Evolutionary conservation across 2,113 vertebrate species (phyloP).

Genomic region (Romanogobio albipinnatus): DNA sequence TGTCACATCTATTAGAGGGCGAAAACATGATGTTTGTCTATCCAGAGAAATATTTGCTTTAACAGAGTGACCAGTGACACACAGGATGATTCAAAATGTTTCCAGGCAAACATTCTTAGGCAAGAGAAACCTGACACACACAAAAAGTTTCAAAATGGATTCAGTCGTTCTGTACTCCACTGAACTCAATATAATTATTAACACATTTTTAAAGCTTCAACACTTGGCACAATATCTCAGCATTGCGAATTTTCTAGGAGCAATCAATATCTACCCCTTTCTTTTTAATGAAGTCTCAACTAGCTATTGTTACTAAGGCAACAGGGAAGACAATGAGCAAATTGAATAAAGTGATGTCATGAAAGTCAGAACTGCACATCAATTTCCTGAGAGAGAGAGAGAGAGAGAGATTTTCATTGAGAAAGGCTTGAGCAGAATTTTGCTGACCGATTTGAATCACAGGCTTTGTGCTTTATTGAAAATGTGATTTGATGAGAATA

Average conservation of each 20-base stretch:
- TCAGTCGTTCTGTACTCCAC: background rate
- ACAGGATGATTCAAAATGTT: background rate
- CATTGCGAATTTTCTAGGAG: background rate
- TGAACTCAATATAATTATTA: background rate
- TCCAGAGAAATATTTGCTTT: constrained; percentile 4
- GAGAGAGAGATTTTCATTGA: constrained; percentile 4
- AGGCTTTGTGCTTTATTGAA: background rate
- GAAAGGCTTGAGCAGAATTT: background rate
- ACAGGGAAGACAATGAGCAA: constrained; percentile 20
- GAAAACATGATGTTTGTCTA: constrained; percentile 32
- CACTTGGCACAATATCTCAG: background rate
- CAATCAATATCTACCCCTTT: background rate
- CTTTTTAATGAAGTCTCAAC: background rate
- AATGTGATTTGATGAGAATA: background rate
- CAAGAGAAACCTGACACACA: background rate
- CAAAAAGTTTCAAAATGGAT: background rate
- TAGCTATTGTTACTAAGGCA: constrained; percentile 34
- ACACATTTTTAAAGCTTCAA: background rate
- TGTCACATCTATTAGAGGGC: constrained; percentile 22
- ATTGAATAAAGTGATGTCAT: constrained; percentile 4
- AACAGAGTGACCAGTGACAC: background rate
- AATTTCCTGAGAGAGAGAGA: constrained; percentile 10
- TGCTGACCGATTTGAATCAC: background rate
- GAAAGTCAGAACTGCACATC: constrained; percentile 30
- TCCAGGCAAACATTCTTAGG: background rate